These are phyloP conservation scores for Noctua fimbriata DNA, from an alignment of 2,888 invertebrate species.

Conservation along the genomic window DNA sequence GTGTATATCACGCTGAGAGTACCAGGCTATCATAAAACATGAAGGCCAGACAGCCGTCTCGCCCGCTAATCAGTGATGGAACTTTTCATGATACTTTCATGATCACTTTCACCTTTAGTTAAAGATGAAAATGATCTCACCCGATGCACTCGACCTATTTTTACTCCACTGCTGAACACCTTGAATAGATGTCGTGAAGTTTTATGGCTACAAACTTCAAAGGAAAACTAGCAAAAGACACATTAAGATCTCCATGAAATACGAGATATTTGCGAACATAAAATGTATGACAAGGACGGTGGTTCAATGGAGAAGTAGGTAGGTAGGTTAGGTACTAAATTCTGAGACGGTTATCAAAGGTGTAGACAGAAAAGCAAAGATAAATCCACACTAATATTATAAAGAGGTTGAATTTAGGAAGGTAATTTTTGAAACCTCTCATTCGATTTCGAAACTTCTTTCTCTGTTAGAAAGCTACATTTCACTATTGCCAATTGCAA, in stretches of 20 bases:
- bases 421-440: no score
- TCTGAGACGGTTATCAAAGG: neutral
- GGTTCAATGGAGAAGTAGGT: constrained; percentile 8
- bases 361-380: neutral
- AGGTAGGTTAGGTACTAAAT: neutral
- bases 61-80: constrained; percentile 41
- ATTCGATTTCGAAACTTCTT: neutral
- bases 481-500: no score
- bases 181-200: constrained; percentile 48
- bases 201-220: constrained; percentile 48
- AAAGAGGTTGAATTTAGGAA: neutral
- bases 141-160: constrained; percentile 54
- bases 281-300: constrained; percentile 53
- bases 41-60: constrained; percentile 53
- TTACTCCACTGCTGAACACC: constrained; percentile 30
- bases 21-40: constrained; percentile 49
- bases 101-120: neutral
- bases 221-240: constrained; percentile 58
- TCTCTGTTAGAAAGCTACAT: no score
- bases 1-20: constrained; percentile 45
- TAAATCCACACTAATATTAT: neutral
- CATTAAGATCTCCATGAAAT: constrained; percentile 58
- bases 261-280: constrained; percentile 47
- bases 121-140: constrained; percentile 51
- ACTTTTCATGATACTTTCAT: constrained; percentile 21